Evolutionary conservation across 2,888 invertebrate species (phyloP).

Genomic region (Sphecodes monilicornis): DNA sequence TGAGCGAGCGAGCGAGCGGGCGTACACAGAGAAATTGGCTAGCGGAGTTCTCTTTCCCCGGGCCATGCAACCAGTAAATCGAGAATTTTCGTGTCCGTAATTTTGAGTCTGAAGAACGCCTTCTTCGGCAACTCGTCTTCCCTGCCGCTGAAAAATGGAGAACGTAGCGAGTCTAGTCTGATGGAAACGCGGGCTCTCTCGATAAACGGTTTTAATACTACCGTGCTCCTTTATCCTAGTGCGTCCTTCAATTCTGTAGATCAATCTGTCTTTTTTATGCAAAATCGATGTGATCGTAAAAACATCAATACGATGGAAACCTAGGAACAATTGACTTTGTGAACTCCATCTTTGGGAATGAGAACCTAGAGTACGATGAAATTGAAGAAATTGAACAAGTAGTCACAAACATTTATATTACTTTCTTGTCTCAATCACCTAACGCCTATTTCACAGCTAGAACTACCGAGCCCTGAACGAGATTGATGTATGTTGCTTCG

Average conservation of each 20-base stretch:
- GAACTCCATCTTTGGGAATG: not conserved
- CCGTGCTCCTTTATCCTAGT: not conserved
- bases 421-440: too few species aligned
- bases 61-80: conserved; percentile 36
- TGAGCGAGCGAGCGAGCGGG: conserved; percentile 30
- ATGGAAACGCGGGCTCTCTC: not conserved
- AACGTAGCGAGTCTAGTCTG: not conserved
- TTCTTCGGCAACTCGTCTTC: not conserved
- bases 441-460: too few species aligned
- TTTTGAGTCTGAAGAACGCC: conserved; percentile 31
- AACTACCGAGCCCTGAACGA: too few species aligned
- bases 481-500: too few species aligned
- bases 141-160: not conserved
- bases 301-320: not conserved
- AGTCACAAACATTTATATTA: too few species aligned
- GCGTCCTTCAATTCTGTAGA: not conserved
- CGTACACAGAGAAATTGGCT: conserved; percentile 46
- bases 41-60: conserved; percentile 33
- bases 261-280: not conserved
- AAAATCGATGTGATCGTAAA: not conserved
- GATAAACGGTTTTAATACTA: conserved; percentile 2
- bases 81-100: conserved; percentile 39
- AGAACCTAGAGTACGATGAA: too few species aligned
- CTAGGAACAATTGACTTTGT: not conserved
- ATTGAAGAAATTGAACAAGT: too few species aligned